phyloP scores from a whole-genome alignment of 23 tunicate genomes.

The Styela plicata region DNA sequence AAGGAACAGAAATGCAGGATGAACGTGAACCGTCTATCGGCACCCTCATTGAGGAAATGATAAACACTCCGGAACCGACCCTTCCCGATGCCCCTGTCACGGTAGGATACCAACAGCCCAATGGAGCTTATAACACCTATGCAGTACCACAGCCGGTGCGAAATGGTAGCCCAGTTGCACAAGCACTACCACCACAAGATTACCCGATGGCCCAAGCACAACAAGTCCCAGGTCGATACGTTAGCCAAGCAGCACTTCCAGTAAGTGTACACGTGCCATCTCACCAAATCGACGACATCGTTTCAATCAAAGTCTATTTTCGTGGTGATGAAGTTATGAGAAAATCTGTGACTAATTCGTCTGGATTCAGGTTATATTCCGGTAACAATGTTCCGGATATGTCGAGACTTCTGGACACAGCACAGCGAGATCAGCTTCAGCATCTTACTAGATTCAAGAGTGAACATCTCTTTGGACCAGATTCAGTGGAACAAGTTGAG shows the following conservation, averaged over 20 bases:
- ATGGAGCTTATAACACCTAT: conserved; percentile 2
- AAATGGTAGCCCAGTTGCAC: background rate
- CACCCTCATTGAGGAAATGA: conserved; percentile 25
- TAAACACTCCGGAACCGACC: conserved; percentile 28
- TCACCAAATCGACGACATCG: background rate
- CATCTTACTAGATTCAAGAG: conserved; percentile 34
- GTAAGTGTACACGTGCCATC: background rate
- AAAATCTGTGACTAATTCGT: conserved; percentile 35
- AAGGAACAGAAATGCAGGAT: conserved; percentile 4
- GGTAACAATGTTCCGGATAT: conserved; percentile 63
- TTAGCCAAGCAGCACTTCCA: background rate
- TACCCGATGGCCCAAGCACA: background rate
- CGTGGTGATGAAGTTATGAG: conserved; percentile 41
- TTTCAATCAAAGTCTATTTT: background rate
- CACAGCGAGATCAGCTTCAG: conserved; percentile 34
- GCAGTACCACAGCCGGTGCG: background rate
- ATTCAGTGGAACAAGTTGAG: conserved; percentile 48
- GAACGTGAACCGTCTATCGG: conserved; percentile 19
- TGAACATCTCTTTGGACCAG: conserved; percentile 62
- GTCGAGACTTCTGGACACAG: conserved; percentile 43
- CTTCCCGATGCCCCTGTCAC: background rate
- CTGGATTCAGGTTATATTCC: conserved; percentile 66
- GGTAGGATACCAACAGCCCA: background rate
- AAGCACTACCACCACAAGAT: background rate
- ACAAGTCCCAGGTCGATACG: background rate